Conservation (phyloP, 1,140 invertebrate species). For the Drosophila ohnishii region DNA sequence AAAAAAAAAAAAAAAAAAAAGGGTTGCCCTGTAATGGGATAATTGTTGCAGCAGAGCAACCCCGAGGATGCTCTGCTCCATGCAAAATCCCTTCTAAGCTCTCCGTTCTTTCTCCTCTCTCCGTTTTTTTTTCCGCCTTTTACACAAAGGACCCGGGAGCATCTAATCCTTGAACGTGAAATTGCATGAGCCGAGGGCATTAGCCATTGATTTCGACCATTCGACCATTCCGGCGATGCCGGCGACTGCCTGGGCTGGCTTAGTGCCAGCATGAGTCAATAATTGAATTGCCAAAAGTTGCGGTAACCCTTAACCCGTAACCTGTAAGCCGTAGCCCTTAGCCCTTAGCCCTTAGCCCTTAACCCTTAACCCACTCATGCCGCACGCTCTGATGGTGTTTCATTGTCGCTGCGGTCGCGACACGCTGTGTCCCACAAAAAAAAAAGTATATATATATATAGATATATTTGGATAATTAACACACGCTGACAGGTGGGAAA, state of each 20-base stretch:
- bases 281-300: slow-evolving; percentile 62
- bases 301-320: slow-evolving; percentile 31
- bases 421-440: slow-evolving; percentile 48
- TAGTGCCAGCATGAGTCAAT: slow-evolving; percentile 81
- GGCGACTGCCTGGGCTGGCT: slow-evolving; percentile 33
- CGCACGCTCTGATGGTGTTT: slow-evolving; percentile 62
- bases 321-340: slow-evolving; percentile 8
- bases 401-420: slow-evolving; percentile 77
- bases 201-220: slow-evolving; percentile 75
- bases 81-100: slow-evolving; percentile 9
- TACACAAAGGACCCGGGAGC: slow-evolving; percentile 35
- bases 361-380: slow-evolving; percentile 10
- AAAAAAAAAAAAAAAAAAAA: slow-evolving; percentile 32
- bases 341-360: slow-evolving; percentile 14
- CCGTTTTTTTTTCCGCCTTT: slow-evolving; percentile 16
- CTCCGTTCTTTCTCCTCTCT: not conserved
- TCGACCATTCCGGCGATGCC: slow-evolving; percentile 23
- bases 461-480: slow-evolving; percentile 61
- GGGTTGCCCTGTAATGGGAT: slow-evolving; percentile 73
- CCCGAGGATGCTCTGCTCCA: slow-evolving; percentile 9
- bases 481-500: slow-evolving; percentile 61
- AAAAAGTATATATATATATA: not conserved
- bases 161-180: slow-evolving; percentile 65
- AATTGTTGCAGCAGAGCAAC: slow-evolving; percentile 69
- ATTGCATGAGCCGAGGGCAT: slow-evolving; percentile 73